Conservation (phyloP, 2,797 vertebrate genomes). For the Chromobotia macracanthus region DNA sequence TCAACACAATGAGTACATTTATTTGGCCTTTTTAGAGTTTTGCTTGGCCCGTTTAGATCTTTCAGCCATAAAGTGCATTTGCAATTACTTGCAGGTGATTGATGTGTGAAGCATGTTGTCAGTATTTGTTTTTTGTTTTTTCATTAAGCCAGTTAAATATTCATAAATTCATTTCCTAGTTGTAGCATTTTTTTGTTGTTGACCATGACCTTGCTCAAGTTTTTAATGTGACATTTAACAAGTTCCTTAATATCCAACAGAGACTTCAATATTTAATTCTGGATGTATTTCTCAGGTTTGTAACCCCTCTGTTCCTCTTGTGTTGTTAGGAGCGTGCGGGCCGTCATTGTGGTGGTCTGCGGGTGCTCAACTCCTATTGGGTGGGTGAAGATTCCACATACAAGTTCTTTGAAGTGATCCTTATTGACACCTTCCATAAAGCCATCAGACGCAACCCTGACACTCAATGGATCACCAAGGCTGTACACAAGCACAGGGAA, state of each 20-base stretch:
- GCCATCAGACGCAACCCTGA: slow-evolving; percentile 95
- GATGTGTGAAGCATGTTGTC: no score
- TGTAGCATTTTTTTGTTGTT: no score
- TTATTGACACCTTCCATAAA: slow-evolving; percentile 95
- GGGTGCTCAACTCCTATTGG: slow-evolving; percentile 94
- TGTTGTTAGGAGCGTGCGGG: slow-evolving; percentile 93
- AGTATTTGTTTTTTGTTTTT: no score
- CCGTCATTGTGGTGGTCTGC: slow-evolving; percentile 91
- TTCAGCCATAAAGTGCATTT: no score
- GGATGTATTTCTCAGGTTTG: not conserved
- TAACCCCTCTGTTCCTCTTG: not conserved
- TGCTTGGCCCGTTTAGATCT: no score
- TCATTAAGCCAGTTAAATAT: no score
- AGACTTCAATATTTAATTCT: not conserved
- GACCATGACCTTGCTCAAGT: no score
- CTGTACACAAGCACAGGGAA: slow-evolving; percentile 98
- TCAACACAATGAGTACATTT: no score
- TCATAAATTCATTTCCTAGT: no score
- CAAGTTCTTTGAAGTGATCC: slow-evolving; percentile 96
- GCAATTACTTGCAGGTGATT: no score
- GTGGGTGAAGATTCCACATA: slow-evolving; percentile 98
- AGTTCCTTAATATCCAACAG: not conserved
- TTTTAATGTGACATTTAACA: no score
- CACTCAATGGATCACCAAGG: slow-evolving; percentile 96
- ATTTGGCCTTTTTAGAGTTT: no score